Conservation (phyloP, 2,888 invertebrate species). For the Oxycera nigricornis region DNA sequence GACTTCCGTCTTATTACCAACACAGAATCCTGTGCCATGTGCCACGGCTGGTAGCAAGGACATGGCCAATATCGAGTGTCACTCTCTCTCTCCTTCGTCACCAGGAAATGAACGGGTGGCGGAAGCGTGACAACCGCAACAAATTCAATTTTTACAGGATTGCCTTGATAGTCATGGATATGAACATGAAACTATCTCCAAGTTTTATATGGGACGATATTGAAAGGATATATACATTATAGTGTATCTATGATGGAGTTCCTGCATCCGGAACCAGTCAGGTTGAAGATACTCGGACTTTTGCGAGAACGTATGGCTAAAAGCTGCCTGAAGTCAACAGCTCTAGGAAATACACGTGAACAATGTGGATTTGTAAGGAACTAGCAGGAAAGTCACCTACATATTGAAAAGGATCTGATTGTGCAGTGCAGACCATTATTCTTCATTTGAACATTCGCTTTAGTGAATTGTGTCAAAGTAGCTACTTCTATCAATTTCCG, state of each 20-base stretch:
- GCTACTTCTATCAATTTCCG: no score
- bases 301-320: no score
- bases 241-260: neutral
- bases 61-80: neutral
- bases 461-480: no score
- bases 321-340: no score
- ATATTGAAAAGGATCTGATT: no score
- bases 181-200: neutral
- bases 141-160: slow-evolving; percentile 32
- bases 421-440: no score
- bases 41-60: neutral
- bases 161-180: slow-evolving; percentile 8
- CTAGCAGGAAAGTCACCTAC: no score
- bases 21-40: neutral
- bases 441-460: no score
- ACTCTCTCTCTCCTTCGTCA: neutral
- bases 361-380: no score
- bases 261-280: neutral
- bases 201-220: neutral
- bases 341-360: no score
- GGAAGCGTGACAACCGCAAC: slow-evolving; percentile 13
- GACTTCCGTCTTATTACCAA: neutral
- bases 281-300: no score
- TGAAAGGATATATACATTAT: neutral
- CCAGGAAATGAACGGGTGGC: neutral